phyloP scores from a whole-genome alignment of 2,888 invertebrate genomes.

The Himalopsyche japonica region DNA sequence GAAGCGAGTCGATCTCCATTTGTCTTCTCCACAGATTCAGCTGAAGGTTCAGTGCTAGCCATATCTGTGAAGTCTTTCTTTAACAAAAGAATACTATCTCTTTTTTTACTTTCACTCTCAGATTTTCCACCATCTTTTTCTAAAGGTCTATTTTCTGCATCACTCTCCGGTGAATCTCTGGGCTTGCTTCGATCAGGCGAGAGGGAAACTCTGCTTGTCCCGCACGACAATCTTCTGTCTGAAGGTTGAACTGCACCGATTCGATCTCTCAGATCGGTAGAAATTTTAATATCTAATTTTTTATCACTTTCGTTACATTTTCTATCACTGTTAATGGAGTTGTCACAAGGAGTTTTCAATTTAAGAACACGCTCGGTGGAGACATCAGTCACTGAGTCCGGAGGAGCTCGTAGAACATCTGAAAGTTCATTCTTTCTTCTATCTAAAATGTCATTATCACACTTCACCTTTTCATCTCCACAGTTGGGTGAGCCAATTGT shows the following conservation, averaged over 20 bases:
- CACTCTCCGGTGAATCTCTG: neutral
- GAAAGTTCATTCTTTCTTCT: conserved; percentile 43
- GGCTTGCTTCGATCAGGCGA: neutral
- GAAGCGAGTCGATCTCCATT: neutral
- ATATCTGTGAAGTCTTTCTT: conserved; percentile 39
- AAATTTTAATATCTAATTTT: neutral
- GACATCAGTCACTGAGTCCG: neutral
- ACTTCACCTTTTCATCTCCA: conserved; percentile 41
- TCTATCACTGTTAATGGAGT: neutral
- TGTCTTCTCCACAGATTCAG: neutral
- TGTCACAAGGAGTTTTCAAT: neutral
- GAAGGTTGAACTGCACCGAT: neutral
- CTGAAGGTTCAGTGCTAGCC: conserved; percentile 41
- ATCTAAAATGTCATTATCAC: conserved; percentile 47
- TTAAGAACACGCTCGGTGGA: neutral
- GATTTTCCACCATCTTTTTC: conserved; percentile 47
- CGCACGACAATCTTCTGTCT: neutral
- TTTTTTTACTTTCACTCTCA: conserved; percentile 47
- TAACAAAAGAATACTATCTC: conserved; percentile 30
- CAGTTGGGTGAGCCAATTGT: neutral
- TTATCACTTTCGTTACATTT: neutral
- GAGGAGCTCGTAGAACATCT: conserved; percentile 14
- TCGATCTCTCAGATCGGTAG: neutral
- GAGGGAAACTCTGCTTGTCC: neutral
- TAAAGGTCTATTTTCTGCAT: neutral